These are phyloP conservation scores for Arion vulgaris DNA, from an alignment of 1,140 invertebrate species.

Conservation along the genomic window DNA sequence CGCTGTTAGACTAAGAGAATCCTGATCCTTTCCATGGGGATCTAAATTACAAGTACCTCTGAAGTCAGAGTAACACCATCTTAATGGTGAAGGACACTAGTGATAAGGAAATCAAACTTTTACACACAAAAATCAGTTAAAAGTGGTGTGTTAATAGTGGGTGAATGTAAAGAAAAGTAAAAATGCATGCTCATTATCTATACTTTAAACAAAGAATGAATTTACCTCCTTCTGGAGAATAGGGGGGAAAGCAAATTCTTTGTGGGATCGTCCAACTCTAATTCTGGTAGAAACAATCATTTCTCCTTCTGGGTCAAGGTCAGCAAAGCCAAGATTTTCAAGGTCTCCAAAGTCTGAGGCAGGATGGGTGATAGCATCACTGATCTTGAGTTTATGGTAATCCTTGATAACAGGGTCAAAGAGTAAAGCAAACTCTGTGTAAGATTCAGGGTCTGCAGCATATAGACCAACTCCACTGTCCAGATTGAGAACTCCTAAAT, in stretches of 20 bases:
- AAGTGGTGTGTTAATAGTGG: no score
- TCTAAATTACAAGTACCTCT: no score
- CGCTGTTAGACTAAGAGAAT: no score
- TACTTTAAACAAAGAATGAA: no score
- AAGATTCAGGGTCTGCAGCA: conserved; percentile 61
- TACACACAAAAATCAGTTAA: no score
- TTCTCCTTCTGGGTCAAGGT: conserved; percentile 76
- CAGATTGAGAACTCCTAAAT: conserved; percentile 52
- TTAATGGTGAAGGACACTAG: no score
- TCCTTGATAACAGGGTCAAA: conserved; percentile 64
- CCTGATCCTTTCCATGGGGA: no score
- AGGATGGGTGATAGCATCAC: conserved; percentile 82
- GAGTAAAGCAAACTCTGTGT: conserved; percentile 58
- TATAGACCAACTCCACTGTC: conserved; percentile 59
- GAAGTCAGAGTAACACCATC: no score
- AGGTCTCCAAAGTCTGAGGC: conserved; percentile 94
- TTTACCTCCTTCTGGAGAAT: conserved; percentile 45
- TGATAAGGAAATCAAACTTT: no score
- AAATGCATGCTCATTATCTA: no score
- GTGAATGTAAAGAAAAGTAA: no score
- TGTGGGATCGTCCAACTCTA: conserved; percentile 50
- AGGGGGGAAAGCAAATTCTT: conserved; percentile 46
- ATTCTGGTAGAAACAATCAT: conserved; percentile 59
- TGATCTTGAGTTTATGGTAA: conserved; percentile 56
- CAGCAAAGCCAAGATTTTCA: conserved; percentile 70